Evolutionary conservation across 2,113 vertebrate species (phyloP), one percentile per base, ranked within the genome.

Genomic region (Gnathonemus echidnorhynchus): DNA sequence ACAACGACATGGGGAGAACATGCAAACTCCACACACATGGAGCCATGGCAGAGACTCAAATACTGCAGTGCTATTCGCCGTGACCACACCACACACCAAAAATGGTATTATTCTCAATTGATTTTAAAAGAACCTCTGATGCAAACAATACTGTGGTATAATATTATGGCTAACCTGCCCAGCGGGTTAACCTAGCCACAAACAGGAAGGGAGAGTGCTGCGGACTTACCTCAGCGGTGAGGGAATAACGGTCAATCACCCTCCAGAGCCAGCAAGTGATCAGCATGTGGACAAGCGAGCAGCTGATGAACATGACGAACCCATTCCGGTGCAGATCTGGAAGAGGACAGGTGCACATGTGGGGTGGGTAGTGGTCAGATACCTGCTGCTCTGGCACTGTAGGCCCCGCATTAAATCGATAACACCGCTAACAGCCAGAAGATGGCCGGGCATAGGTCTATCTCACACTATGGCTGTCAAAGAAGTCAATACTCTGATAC

Each of bases 241-340:
- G 91, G 90, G 95, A 94, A 93, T 96, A 93, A 88, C 95, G 98
- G 94, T 94, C 96, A 92, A 96, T 97, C 92, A 97, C 93, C 0
- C 95, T 93, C 98, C 98, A 99, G 93, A 99, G 95, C 45, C 96
- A 89, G 93, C 98, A 98, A 0, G 98, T 99, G 48, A 96, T 91
- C 24, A 97, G 91, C 98, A 99, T 99, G 96, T 99, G 96, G 80
- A 97, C 89, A 89, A 97, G 92, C 0, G 98, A 97, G 13, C 97
- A 95, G 0, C 8, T 90, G 35, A 98, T 96, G 91, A 99, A 99
- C 88, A 95, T 85, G 88, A 97, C 92, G 94, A 99, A 99, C 90
- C 97, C 96, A 4, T 94, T 94, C 93, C 98, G 96, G 0, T 99
- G 98, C 92, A 98, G 80, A 91, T 89, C 98, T 99, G 95, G 21